A percentile compares a stretch with the other conserved stretches of the same genome.
Conservation (phyloP, 2,797 vertebrate species). For the Syndactyla subalaris region DNA sequence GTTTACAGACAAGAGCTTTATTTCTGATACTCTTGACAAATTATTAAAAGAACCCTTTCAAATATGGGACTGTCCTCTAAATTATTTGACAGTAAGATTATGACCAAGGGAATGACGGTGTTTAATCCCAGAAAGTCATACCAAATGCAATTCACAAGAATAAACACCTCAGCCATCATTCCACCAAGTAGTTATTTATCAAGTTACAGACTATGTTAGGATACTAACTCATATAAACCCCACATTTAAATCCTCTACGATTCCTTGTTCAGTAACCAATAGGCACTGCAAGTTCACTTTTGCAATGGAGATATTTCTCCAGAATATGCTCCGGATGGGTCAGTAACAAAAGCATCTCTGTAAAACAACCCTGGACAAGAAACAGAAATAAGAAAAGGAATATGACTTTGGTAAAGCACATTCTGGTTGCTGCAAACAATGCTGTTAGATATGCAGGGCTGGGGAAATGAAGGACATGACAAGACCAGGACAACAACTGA, state of each 20-base stretch:
- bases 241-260: background rate
- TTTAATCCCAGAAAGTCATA: background rate
- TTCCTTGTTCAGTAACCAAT: background rate
- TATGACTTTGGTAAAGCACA: background rate
- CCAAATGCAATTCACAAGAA: background rate
- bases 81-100: background rate
- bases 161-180: background rate
- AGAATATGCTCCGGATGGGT: background rate
- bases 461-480: background rate
- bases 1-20: background rate
- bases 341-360: background rate
- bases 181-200: background rate
- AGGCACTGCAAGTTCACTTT: background rate
- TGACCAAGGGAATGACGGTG: background rate
- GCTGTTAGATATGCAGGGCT: background rate
- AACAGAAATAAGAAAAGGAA: background rate
- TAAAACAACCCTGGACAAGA: background rate
- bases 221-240: background rate
- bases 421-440: background rate
- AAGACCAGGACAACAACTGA: fast-evolving
- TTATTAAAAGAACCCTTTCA: background rate
- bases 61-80: background rate
- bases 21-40: background rate
- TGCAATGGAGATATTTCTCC: background rate
- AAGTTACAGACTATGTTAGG: background rate